Percentiles rank a stretch among this genome's conserved stretches.
Conservation (phyloP, 2,888 invertebrate species). For the Sphaerophoria rueppellii region DNA sequence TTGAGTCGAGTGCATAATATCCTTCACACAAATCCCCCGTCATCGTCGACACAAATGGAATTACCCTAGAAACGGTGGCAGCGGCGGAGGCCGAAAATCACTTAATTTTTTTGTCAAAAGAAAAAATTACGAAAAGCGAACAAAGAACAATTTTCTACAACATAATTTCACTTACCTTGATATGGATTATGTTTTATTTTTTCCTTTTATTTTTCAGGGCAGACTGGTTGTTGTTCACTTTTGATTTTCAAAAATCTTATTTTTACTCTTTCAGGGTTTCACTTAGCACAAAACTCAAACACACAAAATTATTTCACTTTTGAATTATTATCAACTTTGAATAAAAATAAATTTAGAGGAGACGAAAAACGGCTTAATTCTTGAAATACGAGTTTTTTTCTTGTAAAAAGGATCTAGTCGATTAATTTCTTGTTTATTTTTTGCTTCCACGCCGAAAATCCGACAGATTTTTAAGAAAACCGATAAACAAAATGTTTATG, state of each 20-base stretch:
- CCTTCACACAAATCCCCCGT: constrained; percentile 59
- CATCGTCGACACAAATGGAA: constrained; percentile 47
- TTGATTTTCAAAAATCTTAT: constrained; percentile 15
- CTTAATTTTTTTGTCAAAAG: constrained; percentile 18
- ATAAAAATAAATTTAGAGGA: background rate
- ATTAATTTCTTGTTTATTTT: background rate
- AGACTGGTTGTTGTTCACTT: constrained; percentile 29
- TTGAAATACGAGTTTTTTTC: constrained; percentile 22
- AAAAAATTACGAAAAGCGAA: background rate
- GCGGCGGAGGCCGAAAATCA: constrained; percentile 6
- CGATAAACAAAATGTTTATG: background rate
- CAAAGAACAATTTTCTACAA: background rate
- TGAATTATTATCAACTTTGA: constrained; percentile 13
- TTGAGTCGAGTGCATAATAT: constrained; percentile 63
- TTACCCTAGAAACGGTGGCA: constrained; percentile 57
- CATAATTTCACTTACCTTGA: constrained; percentile 55
- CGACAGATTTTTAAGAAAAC: constrained; percentile 14
- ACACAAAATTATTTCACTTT: constrained; percentile 11
- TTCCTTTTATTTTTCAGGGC: constrained; percentile 9
- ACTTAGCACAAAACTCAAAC: background rate
- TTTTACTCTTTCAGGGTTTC: constrained; percentile 1
- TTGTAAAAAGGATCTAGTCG: constrained; percentile 5
- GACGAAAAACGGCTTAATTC: constrained; percentile 1
- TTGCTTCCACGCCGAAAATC: constrained; percentile 26
- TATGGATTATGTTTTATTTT: constrained; percentile 55